These are phyloP conservation scores for Melipona quadrifasciata DNA, from an alignment of 1,140 invertebrate genomes.

Conservation along the genomic window DNA sequence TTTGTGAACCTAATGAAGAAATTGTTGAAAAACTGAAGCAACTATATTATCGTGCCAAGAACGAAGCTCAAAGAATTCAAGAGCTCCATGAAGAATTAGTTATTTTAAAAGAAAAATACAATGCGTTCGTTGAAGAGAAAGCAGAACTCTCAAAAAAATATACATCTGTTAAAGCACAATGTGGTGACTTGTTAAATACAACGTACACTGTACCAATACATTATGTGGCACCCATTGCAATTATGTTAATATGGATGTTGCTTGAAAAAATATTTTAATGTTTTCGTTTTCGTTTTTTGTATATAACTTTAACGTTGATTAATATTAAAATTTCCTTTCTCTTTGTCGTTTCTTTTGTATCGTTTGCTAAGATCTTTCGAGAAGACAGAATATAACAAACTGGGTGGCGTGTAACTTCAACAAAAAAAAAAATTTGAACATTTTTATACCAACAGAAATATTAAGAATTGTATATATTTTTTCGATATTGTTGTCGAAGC, in stretches of 20 bases:
- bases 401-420: conserved; percentile 35
- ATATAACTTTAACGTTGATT: conserved; percentile 47
- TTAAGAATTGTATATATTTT: conserved; percentile 57
- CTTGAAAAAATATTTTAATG: conserved; percentile 79
- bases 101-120: conserved; percentile 82
- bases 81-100: conserved; percentile 82
- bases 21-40: conserved; percentile 69
- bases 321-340: conserved; percentile 23
- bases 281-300: conserved; percentile 29
- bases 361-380: conserved; percentile 22
- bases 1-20: conserved; percentile 67
- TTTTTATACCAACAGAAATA: conserved; percentile 57
- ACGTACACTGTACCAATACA: conserved; percentile 79
- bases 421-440: conserved; percentile 42
- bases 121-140: conserved; percentile 79
- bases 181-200: conserved; percentile 75
- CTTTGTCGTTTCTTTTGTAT: conserved; percentile 9
- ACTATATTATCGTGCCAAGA: conserved; percentile 74
- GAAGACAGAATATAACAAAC: neutral
- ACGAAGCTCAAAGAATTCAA: conserved; percentile 76
- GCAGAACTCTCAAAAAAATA: conserved; percentile 77
- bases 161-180: conserved; percentile 74
- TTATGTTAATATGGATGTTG: conserved; percentile 77
- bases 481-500: conserved; percentile 38
- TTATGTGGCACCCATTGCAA: conserved; percentile 75